Evolutionary conservation across 2,888 invertebrate species (phyloP).

Genomic region (Ennomos erosarius): DNA sequence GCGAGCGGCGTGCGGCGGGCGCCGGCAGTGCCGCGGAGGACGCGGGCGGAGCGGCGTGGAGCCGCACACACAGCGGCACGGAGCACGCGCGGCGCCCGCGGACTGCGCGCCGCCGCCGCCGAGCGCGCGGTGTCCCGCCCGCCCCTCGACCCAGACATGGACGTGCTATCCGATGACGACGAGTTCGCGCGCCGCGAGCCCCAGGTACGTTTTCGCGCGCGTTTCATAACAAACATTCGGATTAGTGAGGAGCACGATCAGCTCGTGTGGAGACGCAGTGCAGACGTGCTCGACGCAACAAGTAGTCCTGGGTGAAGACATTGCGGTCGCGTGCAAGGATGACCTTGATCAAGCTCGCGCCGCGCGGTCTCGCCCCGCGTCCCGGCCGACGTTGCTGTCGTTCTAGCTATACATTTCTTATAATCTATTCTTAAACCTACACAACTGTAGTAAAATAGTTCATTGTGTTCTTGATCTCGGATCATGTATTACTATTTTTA

Average conservation of each 20-base stretch:
- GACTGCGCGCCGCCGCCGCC: constrained; percentile 66
- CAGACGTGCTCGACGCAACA: constrained; percentile 61
- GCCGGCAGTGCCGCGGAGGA: constrained; percentile 78
- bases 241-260: constrained; percentile 46
- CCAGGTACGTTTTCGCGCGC: constrained; percentile 65
- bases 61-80: constrained; percentile 66
- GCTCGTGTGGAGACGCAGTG: constrained; percentile 34
- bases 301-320: constrained; percentile 64
- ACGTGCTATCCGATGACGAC: constrained; percentile 83
- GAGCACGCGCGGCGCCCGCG: constrained; percentile 73
- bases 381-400: constrained; percentile 47
- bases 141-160: constrained; percentile 67
- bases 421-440: constrained; percentile 44
- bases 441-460: constrained; percentile 19
- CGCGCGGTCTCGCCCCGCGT: constrained; percentile 59
- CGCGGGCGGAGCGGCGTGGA: constrained; percentile 80
- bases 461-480: background rate
- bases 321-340: constrained; percentile 67
- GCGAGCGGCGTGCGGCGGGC: constrained; percentile 60
- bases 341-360: constrained; percentile 70
- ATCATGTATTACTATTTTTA: background rate
- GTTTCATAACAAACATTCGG: constrained; percentile 33
- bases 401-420: constrained; percentile 29
- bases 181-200: constrained; percentile 77
- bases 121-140: constrained; percentile 62